A percentile compares a stretch with the other conserved stretches of the same genome.
Evolutionary conservation across 2,113 vertebrate species (phyloP).

Genomic region (Lycaon pictus): DNA sequence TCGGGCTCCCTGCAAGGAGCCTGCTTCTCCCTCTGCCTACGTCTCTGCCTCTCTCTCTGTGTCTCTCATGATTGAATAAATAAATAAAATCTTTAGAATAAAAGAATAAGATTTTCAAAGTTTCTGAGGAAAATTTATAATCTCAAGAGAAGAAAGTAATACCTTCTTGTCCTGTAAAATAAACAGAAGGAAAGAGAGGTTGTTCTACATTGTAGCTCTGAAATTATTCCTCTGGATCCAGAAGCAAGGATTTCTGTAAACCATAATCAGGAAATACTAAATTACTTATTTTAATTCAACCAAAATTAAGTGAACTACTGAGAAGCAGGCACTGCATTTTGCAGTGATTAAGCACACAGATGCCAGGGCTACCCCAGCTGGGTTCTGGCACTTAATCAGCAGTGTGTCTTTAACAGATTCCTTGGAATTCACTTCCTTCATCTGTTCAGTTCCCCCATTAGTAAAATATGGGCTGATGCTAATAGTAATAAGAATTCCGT

Average conservation of each 20-base stretch:
- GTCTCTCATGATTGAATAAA: too few species aligned
- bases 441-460: neutral
- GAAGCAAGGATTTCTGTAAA: neutral
- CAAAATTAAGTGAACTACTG: neutral
- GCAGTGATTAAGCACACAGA: neutral
- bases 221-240: neutral
- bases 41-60: too few species aligned
- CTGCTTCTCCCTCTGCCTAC: too few species aligned
- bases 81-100: too few species aligned
- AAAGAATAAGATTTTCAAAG: conserved; percentile 18
- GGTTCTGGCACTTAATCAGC: neutral
- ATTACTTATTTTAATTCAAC: neutral
- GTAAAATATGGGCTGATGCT: neutral
- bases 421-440: neutral
- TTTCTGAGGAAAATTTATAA: neutral
- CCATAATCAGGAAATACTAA: neutral
- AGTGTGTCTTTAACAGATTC: neutral
- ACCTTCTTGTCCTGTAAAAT: neutral
- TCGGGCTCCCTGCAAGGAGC: too few species aligned
- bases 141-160: conserved; percentile 50
- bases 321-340: neutral
- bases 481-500: neutral
- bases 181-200: neutral
- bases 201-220: neutral
- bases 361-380: neutral